These are phyloP conservation scores for Lysiphlebus fabarum DNA, from an alignment of 1,140 invertebrate species.

Conservation along the genomic window DNA sequence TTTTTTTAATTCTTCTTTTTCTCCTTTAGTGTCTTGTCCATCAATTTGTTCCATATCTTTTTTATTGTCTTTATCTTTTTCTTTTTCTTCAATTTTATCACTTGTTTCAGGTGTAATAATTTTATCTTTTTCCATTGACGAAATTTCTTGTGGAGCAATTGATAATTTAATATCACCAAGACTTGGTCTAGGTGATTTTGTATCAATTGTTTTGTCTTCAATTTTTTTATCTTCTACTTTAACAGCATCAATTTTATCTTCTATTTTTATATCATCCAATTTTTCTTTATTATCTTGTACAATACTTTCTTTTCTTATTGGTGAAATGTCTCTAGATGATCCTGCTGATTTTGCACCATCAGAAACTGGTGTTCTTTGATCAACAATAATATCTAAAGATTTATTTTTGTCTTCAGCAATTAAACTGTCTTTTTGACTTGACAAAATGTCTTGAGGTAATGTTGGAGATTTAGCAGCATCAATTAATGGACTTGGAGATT, in stretches of 20 bases:
- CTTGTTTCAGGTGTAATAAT: neutral
- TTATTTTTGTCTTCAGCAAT: neutral
- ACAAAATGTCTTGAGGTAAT: neutral
- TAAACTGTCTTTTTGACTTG: slow-evolving; percentile 2
- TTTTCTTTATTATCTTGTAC: neutral
- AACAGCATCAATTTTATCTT: neutral
- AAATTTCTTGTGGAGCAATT: neutral
- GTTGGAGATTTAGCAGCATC: neutral
- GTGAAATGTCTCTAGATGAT: slow-evolving; percentile 6
- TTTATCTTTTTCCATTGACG: neutral
- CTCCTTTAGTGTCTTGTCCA: neutral
- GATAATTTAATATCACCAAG: neutral
- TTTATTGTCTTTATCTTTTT: too few relatives aligned
- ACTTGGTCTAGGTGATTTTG: neutral
- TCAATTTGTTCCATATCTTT: neutral
- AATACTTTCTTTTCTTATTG: neutral
- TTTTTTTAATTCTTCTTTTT: neutral
- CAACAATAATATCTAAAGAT: neutral
- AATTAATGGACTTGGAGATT: slow-evolving; percentile 6
- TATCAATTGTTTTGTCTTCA: neutral
- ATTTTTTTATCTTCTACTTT: neutral
- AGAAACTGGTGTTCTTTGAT: neutral
- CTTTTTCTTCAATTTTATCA: neutral
- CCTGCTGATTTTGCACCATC: neutral
- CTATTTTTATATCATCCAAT: neutral